A percentile compares a stretch with the other conserved stretches of the same genome.
Conservation (phyloP, 2,113 vertebrate species). For the Gymnorhina tibicen region DNA sequence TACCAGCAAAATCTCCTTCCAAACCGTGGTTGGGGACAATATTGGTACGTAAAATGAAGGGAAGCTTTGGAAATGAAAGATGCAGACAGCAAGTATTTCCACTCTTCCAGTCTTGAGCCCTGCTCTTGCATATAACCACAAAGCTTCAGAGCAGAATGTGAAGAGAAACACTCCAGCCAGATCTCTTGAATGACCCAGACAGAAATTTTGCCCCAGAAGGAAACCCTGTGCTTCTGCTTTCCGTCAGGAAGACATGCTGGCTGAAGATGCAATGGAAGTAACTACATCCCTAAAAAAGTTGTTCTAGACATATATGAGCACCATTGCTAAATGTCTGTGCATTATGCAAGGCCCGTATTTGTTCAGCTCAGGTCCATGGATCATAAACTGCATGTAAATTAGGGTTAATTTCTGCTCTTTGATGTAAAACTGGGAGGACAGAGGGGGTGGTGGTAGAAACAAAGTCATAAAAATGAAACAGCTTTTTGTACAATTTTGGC, state of each 20-base stretch:
- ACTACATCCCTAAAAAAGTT: neutral
- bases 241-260: neutral
- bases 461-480: neutral
- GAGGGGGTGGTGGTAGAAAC: neutral
- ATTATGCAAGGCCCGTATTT: neutral
- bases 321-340: neutral
- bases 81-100: neutral
- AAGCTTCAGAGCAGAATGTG: neutral
- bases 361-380: neutral
- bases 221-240: neutral
- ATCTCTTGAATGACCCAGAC: neutral
- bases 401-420: neutral
- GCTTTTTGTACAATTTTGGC: neutral
- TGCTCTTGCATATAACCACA: neutral
- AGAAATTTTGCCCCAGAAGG: neutral
- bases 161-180: neutral
- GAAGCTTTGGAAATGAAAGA: neutral
- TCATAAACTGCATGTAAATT: neutral
- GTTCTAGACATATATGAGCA: neutral
- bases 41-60: accelerated
- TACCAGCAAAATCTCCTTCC: neutral
- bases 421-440: neutral
- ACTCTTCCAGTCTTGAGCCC: neutral
- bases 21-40: neutral
- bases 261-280: neutral